Evolutionary conservation across 2,888 invertebrate genomes (phyloP).

Genomic region (Molorchus minor): DNA sequence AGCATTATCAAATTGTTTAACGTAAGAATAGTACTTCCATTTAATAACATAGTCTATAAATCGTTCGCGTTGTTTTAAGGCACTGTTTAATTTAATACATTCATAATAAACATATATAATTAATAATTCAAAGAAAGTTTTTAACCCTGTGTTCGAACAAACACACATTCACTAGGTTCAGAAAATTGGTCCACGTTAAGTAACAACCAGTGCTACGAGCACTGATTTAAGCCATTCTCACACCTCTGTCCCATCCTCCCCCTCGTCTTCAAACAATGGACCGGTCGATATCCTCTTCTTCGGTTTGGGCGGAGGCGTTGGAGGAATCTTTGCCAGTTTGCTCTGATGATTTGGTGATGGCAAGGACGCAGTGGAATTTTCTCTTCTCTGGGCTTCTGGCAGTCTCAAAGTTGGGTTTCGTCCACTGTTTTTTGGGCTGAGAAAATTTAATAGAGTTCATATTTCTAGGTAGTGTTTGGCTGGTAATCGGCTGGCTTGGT

Average conservation of each 20-base stretch:
- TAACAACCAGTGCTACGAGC: constrained; percentile 55
- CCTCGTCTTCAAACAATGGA: constrained; percentile 86
- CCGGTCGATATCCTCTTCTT: constrained; percentile 79
- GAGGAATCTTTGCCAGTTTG: constrained; percentile 73
- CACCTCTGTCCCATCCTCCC: constrained; percentile 90
- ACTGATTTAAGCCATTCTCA: constrained; percentile 66
- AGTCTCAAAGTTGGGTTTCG: constrained; percentile 62
- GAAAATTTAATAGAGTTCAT: constrained; percentile 45
- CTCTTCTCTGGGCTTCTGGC: constrained; percentile 63
- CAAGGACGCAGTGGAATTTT: constrained; percentile 53
- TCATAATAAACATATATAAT: constrained; percentile 1
- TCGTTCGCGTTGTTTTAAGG: constrained; percentile 38
- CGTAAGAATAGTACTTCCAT: constrained; percentile 16
- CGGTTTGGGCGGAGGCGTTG: constrained; percentile 85
- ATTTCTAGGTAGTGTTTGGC: constrained; percentile 61
- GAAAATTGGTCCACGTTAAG: constrained; percentile 44
- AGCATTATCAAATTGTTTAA: constrained; percentile 35
- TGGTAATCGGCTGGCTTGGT: constrained; percentile 53
- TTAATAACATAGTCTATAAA: constrained; percentile 11
- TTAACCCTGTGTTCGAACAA: constrained; percentile 24
- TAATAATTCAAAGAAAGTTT: constrained; percentile 9
- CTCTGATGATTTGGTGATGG: constrained; percentile 32
- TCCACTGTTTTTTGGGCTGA: constrained; percentile 58
- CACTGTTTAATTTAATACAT: constrained; percentile 32
- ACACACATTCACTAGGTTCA: constrained; percentile 21